Conservation (phyloP, 2,113 vertebrate genomes). For the Anoura caudifer region DNA sequence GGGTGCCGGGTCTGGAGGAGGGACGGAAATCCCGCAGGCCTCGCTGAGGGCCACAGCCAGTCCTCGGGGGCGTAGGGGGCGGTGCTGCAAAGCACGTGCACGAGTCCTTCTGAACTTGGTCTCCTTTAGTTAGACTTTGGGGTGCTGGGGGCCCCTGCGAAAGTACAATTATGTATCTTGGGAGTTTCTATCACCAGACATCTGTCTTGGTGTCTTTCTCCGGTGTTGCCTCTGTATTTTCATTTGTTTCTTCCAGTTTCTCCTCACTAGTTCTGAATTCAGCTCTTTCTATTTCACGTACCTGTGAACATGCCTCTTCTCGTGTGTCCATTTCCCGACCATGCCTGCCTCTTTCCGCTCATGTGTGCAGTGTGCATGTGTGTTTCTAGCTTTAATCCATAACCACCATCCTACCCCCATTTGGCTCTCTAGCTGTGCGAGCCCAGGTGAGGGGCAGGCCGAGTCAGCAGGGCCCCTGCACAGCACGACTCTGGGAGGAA, state of each 20-base stretch:
- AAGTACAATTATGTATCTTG: not conserved
- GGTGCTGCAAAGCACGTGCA: not conserved
- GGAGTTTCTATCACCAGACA: not conserved
- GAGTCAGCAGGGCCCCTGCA: not conserved
- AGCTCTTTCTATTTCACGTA: not conserved
- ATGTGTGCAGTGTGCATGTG: too few relatives aligned
- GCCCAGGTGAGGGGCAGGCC: not conserved
- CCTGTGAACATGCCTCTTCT: not conserved
- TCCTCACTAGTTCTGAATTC: not conserved
- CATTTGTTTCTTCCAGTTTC: not conserved
- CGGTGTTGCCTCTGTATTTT: not conserved
- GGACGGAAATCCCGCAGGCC: not conserved
- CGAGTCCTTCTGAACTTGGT: not conserved
- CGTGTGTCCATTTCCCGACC: too few relatives aligned
- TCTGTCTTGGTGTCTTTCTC: not conserved
- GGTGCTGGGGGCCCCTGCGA: not conserved
- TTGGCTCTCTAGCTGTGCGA: not conserved
- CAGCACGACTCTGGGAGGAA: not conserved
- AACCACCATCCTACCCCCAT: not conserved
- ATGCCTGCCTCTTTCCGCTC: not conserved
- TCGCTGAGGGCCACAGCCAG: not conserved
- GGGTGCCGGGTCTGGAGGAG: not conserved
- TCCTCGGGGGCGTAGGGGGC: not conserved
- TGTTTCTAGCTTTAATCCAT: not conserved
- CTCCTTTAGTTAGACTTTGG: not conserved